Base-by-base conservation (phyloP, 2,797 vertebrate species). In the Pantherophis vulpinus region DNA sequence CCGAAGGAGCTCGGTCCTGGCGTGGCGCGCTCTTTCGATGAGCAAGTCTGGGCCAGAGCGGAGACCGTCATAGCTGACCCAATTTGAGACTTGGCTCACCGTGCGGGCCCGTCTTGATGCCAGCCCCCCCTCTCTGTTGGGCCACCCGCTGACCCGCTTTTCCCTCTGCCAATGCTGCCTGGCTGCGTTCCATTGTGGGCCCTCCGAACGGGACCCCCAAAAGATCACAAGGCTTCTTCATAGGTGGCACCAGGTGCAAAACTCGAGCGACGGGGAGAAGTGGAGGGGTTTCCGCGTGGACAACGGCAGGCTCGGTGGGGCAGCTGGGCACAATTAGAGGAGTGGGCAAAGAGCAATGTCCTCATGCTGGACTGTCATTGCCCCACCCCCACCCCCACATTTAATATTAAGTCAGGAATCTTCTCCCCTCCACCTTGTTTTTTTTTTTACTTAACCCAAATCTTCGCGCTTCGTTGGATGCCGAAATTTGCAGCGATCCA, bases 201-300 rank as follows among this genome's bases (percentile, higher is more conserved):
- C 70, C 54, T 0, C 20, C 6, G 0, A 0, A 3, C 29, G 10
- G 5, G 54, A 16, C 0, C n/a, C 6, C 16, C 3, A 10, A 74
- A 37, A 37, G 16, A 8, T 7, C 13, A n/a, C 29, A 2, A 51
- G 51, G 0, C 61, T 70, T 88, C 63, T 87, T n/a, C 56, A 2
- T 42, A 29, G 87, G 87, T 1, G 27, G 59, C 16, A 4, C 29
- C 51, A 14, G 32, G 58, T 51, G 37, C 20, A 5, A 25, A 42
- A 23, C 88, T 55, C 91, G 79, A 27, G 95, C 4, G 0, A n/a
- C 0, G 29, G 4, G 8, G 23, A 20, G 10, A 42, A 42, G 54
- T 0, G 55, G 55, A 4, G 20, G 59, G 0, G 4, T 29, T 10
- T 63, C 61, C 27, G 4, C 4, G 1, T 66, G 61, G 29, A 32